These are phyloP conservation scores for Autographa pulchrina DNA, from an alignment of 2,888 invertebrate species.

Conservation along the genomic window DNA sequence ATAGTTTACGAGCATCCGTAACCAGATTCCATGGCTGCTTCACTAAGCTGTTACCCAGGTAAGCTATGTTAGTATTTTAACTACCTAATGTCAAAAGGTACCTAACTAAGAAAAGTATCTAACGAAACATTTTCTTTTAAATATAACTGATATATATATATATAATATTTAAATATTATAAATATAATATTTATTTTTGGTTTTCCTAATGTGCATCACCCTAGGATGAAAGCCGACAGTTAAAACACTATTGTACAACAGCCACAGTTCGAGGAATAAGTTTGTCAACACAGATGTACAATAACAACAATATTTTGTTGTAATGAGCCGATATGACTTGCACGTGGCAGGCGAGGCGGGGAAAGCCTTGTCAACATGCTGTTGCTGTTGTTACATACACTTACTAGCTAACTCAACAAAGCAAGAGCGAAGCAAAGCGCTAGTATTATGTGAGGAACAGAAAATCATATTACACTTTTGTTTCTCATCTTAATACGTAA, in stretches of 20 bases:
- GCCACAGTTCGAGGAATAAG: not conserved
- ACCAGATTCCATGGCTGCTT: not conserved
- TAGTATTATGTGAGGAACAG: not conserved
- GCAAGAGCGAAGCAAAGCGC: not conserved
- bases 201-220: too few relatives aligned
- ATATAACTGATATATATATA: too few relatives aligned
- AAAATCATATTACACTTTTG: not conserved
- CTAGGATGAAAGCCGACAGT: not conserved
- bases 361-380: not conserved
- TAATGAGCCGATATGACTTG: not conserved
- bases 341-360: not conserved
- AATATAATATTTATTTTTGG: too few relatives aligned
- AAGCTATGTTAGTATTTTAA: not conserved
- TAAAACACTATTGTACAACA: not conserved
- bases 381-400: not conserved
- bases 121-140: too few relatives aligned
- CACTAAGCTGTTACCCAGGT: not conserved
- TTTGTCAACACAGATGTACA: not conserved
- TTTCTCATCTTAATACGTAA: not conserved
- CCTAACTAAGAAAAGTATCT: too few relatives aligned
- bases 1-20: not conserved
- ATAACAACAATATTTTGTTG: conserved; percentile 4
- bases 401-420: not conserved
- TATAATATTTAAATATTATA: too few relatives aligned
- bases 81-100: too few relatives aligned